phyloP scores from a whole-genome alignment of 2,888 invertebrate species.

The Endotricha flammealis region DNA sequence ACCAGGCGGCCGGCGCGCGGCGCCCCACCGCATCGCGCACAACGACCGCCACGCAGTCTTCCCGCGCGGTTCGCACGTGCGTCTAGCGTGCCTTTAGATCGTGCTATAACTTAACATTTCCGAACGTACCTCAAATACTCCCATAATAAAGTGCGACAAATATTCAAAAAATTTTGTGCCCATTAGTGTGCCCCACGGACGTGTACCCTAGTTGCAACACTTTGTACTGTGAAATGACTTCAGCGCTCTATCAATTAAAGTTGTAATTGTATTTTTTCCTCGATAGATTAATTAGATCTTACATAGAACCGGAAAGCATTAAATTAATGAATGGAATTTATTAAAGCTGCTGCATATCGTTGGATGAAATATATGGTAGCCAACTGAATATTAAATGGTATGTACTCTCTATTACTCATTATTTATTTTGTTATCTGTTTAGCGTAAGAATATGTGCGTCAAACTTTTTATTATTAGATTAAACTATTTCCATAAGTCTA shows the following conservation, averaged over 20 bases:
- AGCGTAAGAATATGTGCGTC: background rate
- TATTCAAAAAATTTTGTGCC: slow-evolving; percentile 38
- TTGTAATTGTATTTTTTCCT: slow-evolving; percentile 66
- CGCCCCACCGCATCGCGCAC: slow-evolving; percentile 55
- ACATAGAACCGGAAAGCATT: slow-evolving; percentile 62
- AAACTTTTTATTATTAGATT: background rate
- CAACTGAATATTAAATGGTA: slow-evolving; percentile 61
- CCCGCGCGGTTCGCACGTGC: slow-evolving; percentile 75
- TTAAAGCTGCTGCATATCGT: slow-evolving; percentile 40
- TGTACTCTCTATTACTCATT: slow-evolving; percentile 32
- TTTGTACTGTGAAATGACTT: slow-evolving; percentile 43
- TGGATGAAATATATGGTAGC: slow-evolving; percentile 52
- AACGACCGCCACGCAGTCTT: slow-evolving; percentile 75
- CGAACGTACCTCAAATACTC: slow-evolving; percentile 47
- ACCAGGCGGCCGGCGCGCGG: slow-evolving; percentile 29
- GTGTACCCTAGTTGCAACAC: slow-evolving; percentile 29
- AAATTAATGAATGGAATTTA: slow-evolving; percentile 60
- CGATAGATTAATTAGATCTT: slow-evolving; percentile 65
- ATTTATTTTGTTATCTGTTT: slow-evolving; percentile 1
- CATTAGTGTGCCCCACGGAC: slow-evolving; percentile 36
- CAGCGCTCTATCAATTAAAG: slow-evolving; percentile 60
- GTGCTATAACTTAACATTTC: slow-evolving; percentile 45
- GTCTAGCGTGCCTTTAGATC: slow-evolving; percentile 57
- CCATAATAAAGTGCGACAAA: slow-evolving; percentile 44
- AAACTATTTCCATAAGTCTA: too few species aligned